Conservation (phyloP, 2,797 vertebrate species). For the Amphiprion clarkii region DNA sequence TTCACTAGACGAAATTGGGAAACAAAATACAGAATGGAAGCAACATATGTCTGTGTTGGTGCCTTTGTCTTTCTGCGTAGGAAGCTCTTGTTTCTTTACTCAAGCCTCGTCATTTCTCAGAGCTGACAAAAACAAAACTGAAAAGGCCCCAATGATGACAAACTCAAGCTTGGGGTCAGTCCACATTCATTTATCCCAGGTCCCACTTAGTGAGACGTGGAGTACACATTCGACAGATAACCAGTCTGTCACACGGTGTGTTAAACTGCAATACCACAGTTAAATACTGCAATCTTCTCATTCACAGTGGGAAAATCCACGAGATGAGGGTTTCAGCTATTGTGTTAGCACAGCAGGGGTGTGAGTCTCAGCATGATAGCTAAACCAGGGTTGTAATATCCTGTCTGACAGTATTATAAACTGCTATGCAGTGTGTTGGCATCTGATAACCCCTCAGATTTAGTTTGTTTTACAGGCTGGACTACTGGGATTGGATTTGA, state of each 20-base stretch:
- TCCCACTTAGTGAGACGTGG: not conserved
- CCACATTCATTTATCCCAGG: not conserved
- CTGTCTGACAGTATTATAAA: constrained; percentile 18
- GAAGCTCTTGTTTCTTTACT: not conserved
- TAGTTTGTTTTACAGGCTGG: not conserved
- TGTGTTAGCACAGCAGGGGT: constrained; percentile 23
- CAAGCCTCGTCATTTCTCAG: not conserved
- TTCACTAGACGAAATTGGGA: not conserved
- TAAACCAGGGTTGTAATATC: constrained; percentile 23
- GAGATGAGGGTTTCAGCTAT: constrained; percentile 6
- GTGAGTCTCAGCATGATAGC: constrained; percentile 2
- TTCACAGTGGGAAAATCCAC: not conserved
- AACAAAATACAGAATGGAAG: not conserved
- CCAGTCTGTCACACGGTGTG: not conserved
- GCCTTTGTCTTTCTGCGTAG: not conserved
- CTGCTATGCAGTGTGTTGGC: constrained; percentile 2
- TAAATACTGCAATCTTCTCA: not conserved
- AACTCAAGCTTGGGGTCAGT: not conserved
- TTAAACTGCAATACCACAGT: not conserved
- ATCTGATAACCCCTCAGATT: not conserved
- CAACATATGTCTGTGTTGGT: not conserved
- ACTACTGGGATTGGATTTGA: constrained; percentile 18
- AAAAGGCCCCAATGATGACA: not conserved
- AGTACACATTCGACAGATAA: not conserved
- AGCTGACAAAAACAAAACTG: not conserved